Conservation (phyloP, 2,797 vertebrate genomes). For the Enteromius mattozi region DNA sequence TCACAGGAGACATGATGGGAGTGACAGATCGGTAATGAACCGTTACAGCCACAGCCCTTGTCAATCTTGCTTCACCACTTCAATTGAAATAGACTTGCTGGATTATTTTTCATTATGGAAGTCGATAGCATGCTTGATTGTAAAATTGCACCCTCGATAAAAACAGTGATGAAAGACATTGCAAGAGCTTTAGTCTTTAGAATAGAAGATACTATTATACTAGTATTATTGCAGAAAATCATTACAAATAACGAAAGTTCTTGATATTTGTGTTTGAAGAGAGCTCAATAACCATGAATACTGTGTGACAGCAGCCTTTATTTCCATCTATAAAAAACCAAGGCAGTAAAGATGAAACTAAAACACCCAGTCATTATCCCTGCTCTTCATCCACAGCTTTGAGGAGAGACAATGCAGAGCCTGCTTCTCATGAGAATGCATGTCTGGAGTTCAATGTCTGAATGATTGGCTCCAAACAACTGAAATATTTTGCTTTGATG, state of each 20-base stretch:
- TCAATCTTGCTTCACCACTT: neutral
- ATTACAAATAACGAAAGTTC: neutral
- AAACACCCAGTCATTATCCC: neutral
- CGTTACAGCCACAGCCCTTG: conserved; percentile 19
- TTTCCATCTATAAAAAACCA: neutral
- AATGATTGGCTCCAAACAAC: neutral
- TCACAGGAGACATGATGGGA: conserved; percentile 34
- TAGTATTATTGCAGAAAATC: neutral
- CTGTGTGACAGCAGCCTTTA: conserved; percentile 6
- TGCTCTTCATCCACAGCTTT: neutral
- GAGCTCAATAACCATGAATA: neutral
- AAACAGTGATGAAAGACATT: neutral
- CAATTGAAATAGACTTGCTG: conserved; percentile 20
- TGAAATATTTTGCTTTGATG: neutral
- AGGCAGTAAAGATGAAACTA: neutral
- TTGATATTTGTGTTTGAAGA: neutral
- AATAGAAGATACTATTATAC: neutral
- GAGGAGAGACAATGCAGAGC: neutral
- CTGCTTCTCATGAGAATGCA: neutral
- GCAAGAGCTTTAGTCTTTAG: neutral
- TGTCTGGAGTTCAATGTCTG: neutral
- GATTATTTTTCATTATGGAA: neutral
- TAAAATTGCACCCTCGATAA: neutral
- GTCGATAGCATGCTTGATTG: neutral
- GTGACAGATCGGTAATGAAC: conserved; percentile 34